Evolutionary conservation across 2,888 invertebrate species (phyloP), one percentile per base, ranked within the genome.

Genomic region (Aporophyla lueneburgensis): DNA sequence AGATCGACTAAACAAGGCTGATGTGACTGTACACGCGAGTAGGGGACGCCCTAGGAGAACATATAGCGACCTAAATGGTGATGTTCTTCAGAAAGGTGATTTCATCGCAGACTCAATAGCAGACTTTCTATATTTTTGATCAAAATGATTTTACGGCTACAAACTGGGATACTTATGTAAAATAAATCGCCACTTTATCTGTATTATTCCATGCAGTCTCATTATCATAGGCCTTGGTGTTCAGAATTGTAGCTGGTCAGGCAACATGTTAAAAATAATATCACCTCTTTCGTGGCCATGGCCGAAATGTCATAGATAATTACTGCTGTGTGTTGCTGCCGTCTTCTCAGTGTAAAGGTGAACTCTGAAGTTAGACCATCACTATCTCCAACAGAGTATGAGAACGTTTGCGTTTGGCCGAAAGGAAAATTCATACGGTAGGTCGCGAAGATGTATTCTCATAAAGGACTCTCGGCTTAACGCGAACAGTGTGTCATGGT

Each of bases 221-320:
- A 78, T 70, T 78, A 77, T 71, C 70, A 70, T 62, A 62, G 49
- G 27, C 78, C 77, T 78, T 77, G 77, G 70, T 62, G 62, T 19
- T 77, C 27, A 12, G 62, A 56, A 33, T 33, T 59, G 33, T 71
- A 51, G 78, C 56, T 43, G 54, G 62, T 51, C 56, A n/a, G 54
- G 54, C 56, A 70, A 40, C 16, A n/a, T 70, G 43, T 46, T 56
- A 63, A 78, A 70, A 78, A 70, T 76, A 43, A 49, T 56, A 70
- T 51, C 54, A 62, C 70, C 62, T 51, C 53, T 33, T 14, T 54
- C 24, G 43, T 62, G 78, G 33, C 78, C 77, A 14, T 77, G 78
- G 62, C 43, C 43, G 33, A 78, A 78, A 78, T 78, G 56, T 71
- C 78, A 68, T 67, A 68, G 53, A 40, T 61, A 61, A 53, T 46